These are phyloP conservation scores for Semibalanus balanoides DNA, from an alignment of 1,140 invertebrate genomes.

Conservation along the genomic window DNA sequence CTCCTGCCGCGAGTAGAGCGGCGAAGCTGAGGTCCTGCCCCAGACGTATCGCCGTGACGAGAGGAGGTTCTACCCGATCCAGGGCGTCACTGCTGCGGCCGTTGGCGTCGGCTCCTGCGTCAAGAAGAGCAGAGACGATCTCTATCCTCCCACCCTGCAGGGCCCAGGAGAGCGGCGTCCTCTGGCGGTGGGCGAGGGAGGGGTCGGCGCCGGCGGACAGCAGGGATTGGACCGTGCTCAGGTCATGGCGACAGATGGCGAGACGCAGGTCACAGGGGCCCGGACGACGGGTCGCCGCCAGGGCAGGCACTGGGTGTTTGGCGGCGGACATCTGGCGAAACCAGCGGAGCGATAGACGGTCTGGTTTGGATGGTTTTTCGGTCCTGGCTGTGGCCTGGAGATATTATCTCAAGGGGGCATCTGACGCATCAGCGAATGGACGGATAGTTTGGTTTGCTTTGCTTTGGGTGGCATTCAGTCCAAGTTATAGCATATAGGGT, in stretches of 20 bases:
- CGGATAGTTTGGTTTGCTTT: too few relatives aligned
- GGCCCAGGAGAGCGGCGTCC: neutral
- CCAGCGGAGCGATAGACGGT: too few relatives aligned
- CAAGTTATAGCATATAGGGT: too few relatives aligned
- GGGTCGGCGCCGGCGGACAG: neutral
- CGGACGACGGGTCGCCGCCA: too few relatives aligned
- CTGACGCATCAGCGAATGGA: too few relatives aligned
- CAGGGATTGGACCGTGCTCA: neutral
- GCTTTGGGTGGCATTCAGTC: too few relatives aligned
- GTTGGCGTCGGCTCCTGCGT: neutral
- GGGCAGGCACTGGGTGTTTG: neutral
- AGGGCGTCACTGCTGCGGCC: neutral
- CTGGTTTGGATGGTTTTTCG: too few relatives aligned
- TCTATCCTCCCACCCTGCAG: neutral
- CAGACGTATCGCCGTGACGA: neutral
- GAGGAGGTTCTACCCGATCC: neutral
- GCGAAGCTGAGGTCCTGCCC: neutral
- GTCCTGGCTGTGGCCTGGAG: too few relatives aligned
- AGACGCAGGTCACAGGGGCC: neutral
- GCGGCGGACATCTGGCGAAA: too few relatives aligned
- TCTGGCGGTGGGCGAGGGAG: neutral
- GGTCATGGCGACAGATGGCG: neutral
- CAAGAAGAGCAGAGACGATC: neutral
- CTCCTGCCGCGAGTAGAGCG: neutral
- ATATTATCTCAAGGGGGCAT: too few relatives aligned